Evolutionary conservation across 1,140 invertebrate species (phyloP).

Genomic region (Belonocnema kinseyi): DNA sequence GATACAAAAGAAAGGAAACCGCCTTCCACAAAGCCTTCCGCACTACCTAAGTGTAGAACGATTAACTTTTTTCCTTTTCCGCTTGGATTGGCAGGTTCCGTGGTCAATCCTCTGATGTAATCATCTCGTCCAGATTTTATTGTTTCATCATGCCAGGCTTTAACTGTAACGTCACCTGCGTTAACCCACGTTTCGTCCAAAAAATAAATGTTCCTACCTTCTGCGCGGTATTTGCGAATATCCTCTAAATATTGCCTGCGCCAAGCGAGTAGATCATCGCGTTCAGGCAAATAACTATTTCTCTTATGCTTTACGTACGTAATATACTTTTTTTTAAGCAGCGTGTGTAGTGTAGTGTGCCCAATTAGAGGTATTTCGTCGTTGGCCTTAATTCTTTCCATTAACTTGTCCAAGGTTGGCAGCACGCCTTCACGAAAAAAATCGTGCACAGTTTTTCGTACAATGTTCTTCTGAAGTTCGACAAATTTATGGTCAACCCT

Average conservation of each 20-base stretch:
- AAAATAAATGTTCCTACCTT: slow-evolving; percentile 22
- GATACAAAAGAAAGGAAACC: not conserved
- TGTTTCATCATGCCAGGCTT: slow-evolving; percentile 17
- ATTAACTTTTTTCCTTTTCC: not conserved
- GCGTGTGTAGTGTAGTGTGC: not conserved
- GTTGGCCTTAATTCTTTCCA: not conserved
- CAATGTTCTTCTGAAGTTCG: too few species aligned
- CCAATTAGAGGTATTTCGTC: not conserved
- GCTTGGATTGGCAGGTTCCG: not conserved
- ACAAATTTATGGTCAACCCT: not conserved
- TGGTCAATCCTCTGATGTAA: slow-evolving; percentile 7
- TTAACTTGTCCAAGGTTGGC: not conserved
- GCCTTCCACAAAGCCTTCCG: not conserved
- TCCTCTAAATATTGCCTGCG: slow-evolving; percentile 19
- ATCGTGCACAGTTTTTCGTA: too few species aligned
- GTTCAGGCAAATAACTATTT: not conserved
- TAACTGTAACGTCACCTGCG: slow-evolving; percentile 31
- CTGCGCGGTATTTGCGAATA: slow-evolving; percentile 13
- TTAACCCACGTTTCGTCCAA: slow-evolving; percentile 34
- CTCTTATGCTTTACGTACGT: not conserved
- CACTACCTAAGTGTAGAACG: not conserved
- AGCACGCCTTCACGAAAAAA: not conserved
- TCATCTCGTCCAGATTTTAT: slow-evolving; percentile 22
- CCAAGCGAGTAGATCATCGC: slow-evolving; percentile 13
- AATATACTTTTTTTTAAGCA: not conserved